Conservation (phyloP, 2,888 invertebrate genomes). For the Pollenia griseotomentosa region DNA sequence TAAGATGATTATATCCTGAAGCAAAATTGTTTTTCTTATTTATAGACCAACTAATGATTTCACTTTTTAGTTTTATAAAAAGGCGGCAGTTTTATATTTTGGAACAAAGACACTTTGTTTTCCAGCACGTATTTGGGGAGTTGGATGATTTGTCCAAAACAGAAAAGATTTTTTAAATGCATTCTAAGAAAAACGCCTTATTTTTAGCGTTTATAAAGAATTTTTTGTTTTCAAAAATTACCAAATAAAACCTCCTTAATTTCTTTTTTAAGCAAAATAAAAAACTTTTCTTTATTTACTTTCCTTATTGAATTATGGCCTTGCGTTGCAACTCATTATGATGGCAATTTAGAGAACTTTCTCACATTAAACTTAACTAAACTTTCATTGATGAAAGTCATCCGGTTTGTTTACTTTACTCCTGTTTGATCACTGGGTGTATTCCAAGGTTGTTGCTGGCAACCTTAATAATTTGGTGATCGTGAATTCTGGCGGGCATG, state of each 20-base stretch:
- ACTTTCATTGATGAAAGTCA: slow-evolving; percentile 64
- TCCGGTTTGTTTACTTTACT: slow-evolving; percentile 58
- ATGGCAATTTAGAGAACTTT: slow-evolving; percentile 59
- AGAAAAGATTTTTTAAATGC: not conserved
- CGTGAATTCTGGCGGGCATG: slow-evolving; percentile 55
- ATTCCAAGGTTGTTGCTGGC: slow-evolving; percentile 31
- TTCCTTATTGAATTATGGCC: slow-evolving; percentile 38
- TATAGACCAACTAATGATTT: slow-evolving; percentile 47
- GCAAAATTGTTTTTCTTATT: slow-evolving; percentile 7
- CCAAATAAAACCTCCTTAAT: slow-evolving; percentile 16
- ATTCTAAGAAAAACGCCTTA: slow-evolving; percentile 52
- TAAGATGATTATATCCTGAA: slow-evolving; percentile 73
- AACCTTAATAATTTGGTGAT: slow-evolving; percentile 20
- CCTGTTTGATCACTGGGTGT: not conserved
- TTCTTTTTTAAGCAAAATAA: not conserved
- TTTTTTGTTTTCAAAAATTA: not conserved
- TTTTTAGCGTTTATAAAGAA: slow-evolving; percentile 13
- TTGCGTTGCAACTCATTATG: slow-evolving; percentile 42
- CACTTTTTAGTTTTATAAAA: slow-evolving; percentile 23
- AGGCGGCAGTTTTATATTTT: slow-evolving; percentile 46
- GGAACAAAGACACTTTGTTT: slow-evolving; percentile 49
- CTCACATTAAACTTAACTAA: slow-evolving; percentile 54
- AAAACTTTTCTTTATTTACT: not conserved
- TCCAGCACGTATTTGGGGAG: slow-evolving; percentile 60
- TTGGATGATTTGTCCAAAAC: slow-evolving; percentile 24